These are phyloP conservation scores for Caenorhabditis drosophilae DNA, from an alignment of 2,888 invertebrate species.

Conservation along the genomic window DNA sequence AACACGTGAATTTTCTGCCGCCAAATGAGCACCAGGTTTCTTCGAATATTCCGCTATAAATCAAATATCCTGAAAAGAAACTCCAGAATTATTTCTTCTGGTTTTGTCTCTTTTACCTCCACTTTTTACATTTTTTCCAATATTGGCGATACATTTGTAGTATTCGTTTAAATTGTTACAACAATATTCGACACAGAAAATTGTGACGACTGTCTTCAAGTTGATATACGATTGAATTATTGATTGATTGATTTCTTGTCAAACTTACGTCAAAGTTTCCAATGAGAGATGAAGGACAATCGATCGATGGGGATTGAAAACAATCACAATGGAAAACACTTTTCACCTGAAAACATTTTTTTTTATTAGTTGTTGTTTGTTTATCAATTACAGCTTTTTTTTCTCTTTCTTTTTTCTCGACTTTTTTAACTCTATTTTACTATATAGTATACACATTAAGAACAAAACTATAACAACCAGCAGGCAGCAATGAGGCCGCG, in stretches of 20 bases:
- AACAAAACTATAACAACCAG: no score
- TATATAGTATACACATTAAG: no score
- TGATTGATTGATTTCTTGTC: not conserved
- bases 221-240: not conserved
- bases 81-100: not conserved
- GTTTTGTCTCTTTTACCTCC: conserved; percentile 40
- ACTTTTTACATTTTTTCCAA: conserved; percentile 44
- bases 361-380: no score
- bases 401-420: not conserved
- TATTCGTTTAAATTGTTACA: conserved; percentile 60
- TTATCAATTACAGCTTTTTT: no score
- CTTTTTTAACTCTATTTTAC: not conserved
- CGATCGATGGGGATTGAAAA: conserved; percentile 55
- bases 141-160: conserved; percentile 48
- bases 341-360: conserved; percentile 44
- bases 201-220: conserved; percentile 57
- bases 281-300: conserved; percentile 43
- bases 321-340: conserved; percentile 62
- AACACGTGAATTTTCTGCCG: conserved; percentile 62
- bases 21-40: conserved; percentile 68
- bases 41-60: conserved; percentile 66
- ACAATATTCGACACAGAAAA: conserved; percentile 68
- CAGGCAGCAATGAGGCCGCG: conserved; percentile 51
- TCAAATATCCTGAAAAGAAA: conserved; percentile 40
- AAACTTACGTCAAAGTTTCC: conserved; percentile 48